Percentiles rank a stretch among this genome's conserved stretches.
These are phyloP conservation scores for Athetis lepigone DNA, from an alignment of 2,888 invertebrate species.

Conservation along the genomic window DNA sequence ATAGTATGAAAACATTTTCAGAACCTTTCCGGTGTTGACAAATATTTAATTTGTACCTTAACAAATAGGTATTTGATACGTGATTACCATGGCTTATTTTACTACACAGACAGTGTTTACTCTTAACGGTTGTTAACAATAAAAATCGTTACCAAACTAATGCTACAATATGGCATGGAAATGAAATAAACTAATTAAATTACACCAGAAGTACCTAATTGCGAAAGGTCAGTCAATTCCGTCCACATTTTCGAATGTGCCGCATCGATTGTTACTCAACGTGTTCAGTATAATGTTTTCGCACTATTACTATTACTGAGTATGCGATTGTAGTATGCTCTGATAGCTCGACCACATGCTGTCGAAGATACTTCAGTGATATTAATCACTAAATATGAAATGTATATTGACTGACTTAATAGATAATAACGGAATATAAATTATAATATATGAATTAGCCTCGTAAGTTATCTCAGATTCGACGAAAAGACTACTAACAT, in stretches of 20 bases:
- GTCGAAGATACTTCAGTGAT: constrained; percentile 84
- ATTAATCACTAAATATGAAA: constrained; percentile 81
- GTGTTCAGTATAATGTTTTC: constrained; percentile 74
- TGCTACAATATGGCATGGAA: constrained; percentile 2
- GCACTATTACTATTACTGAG: constrained; percentile 74
- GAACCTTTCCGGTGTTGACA: constrained; percentile 32
- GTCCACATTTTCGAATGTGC: constrained; percentile 88
- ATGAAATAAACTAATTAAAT: constrained; percentile 3
- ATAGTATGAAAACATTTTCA: constrained; percentile 82
- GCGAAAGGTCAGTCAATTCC: constrained; percentile 80
- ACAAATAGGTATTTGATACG: neutral
- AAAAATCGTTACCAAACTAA: neutral
- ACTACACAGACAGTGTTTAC: constrained; percentile 8
- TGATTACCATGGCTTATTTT: constrained; percentile 15
- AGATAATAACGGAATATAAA: constrained; percentile 83
- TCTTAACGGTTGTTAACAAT: neutral
- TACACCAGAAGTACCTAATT: constrained; percentile 28
- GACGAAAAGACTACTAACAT: constrained; percentile 89
- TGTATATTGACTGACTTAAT: constrained; percentile 88
- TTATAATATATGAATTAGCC: constrained; percentile 85
- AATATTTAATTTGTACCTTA: constrained; percentile 32
- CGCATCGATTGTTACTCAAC: constrained; percentile 67
- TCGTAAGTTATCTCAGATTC: constrained; percentile 89
- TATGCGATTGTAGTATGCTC: constrained; percentile 65
- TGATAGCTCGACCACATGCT: constrained; percentile 72